Percentiles rank a stretch among this genome's conserved stretches.
Conservation (phyloP, 2,113 vertebrate genomes). For the Macaca fascicularis region T2T-MFA8v1.1 NC_088386.1:54114001-54114500, state of each 20-base stretch:
- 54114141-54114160: neutral
- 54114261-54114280: no score
- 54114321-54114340: no score
- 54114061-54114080: neutral
- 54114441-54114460: no score
- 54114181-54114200: neutral
- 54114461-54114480: no score
- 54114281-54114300: no score
- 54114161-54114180: constrained; percentile 7
- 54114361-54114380: no score
- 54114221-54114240: neutral
- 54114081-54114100: neutral
- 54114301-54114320: no score
- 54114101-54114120: neutral
- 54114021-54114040: rapidly evolving
- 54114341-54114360: no score
- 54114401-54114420: no score
- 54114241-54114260: neutral
- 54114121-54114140: neutral
- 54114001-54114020: neutral
- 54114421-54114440: no score
- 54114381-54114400: no score
- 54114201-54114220: neutral
- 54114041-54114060: neutral
- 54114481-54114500: no score